Conservation (phyloP, 2,797 vertebrate genomes). For the Pangasius djambal region DNA sequence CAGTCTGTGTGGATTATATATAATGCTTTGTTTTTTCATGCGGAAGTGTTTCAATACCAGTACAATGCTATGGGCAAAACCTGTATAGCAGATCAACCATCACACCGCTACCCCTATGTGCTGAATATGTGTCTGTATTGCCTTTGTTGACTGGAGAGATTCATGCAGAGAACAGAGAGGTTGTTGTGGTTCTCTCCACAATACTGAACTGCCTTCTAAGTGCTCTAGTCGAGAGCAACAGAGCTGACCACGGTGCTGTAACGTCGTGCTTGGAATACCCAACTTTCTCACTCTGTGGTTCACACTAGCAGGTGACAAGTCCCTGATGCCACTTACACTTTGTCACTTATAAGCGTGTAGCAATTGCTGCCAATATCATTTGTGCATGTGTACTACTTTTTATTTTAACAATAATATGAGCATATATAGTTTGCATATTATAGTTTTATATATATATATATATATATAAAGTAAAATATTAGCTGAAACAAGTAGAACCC, state of each 20-base stretch:
- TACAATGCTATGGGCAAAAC: not conserved
- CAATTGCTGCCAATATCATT: not conserved
- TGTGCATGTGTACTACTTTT: not conserved
- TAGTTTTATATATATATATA: not conserved
- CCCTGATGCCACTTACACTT: not conserved
- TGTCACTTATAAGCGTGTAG: not conserved
- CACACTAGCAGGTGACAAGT: not conserved
- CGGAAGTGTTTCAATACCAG: not conserved
- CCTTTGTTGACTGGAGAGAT: constrained; percentile 4
- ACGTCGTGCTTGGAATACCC: not conserved
- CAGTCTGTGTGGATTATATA: not conserved
- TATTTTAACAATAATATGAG: not conserved
- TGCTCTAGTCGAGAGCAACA: not conserved
- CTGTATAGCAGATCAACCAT: not conserved
- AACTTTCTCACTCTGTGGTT: not conserved
- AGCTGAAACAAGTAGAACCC: not conserved
- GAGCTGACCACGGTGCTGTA: not conserved
- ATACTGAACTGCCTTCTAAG: not conserved
- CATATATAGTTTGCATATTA: not conserved
- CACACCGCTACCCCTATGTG: not conserved
- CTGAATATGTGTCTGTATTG: not conserved
- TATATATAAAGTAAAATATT: not conserved
- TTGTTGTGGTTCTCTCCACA: not conserved
- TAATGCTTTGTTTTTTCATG: not conserved
- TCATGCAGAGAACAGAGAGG: not conserved